phyloP scores from a whole-genome alignment of 2,113 vertebrate species.

The Campylorhamphus procurvoides region DNA sequence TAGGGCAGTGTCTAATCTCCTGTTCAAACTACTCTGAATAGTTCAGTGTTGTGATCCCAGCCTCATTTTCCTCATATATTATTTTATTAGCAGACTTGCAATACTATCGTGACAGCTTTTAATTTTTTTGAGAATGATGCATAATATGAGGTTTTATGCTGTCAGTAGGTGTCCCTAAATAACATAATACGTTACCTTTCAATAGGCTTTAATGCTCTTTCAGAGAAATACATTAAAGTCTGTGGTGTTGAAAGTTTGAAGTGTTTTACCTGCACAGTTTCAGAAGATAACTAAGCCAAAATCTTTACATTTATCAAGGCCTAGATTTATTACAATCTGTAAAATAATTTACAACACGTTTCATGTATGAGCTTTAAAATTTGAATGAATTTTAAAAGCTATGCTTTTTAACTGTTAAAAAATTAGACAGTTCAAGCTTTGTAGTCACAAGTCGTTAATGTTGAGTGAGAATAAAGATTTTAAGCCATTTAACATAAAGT shows the following conservation, averaged over 20 bases:
- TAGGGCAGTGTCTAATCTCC: accelerated
- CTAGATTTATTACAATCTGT: background rate
- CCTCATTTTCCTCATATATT: background rate
- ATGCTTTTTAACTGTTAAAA: constrained; percentile 2
- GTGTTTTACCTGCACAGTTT: background rate
- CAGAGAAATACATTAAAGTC: background rate
- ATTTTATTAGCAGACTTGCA: background rate
- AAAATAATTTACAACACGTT: background rate
- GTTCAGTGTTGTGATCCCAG: background rate
- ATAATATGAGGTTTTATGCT: background rate
- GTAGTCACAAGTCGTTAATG: constrained; percentile 14
- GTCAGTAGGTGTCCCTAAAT: background rate
- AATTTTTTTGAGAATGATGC: background rate
- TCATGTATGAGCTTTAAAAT: background rate
- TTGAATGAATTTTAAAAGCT: background rate
- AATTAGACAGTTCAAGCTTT: background rate
- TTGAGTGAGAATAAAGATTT: background rate
- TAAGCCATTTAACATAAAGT: constrained; percentile 8
- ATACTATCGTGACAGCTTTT: background rate
- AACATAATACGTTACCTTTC: accelerated
- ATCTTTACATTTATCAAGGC: background rate
- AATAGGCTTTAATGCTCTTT: background rate
- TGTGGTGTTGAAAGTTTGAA: background rate
- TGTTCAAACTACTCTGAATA: background rate
- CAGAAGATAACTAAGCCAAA: background rate